phyloP scores from a whole-genome alignment of 2,113 vertebrate genomes.

The Callocephalon fimbriatum region DNA sequence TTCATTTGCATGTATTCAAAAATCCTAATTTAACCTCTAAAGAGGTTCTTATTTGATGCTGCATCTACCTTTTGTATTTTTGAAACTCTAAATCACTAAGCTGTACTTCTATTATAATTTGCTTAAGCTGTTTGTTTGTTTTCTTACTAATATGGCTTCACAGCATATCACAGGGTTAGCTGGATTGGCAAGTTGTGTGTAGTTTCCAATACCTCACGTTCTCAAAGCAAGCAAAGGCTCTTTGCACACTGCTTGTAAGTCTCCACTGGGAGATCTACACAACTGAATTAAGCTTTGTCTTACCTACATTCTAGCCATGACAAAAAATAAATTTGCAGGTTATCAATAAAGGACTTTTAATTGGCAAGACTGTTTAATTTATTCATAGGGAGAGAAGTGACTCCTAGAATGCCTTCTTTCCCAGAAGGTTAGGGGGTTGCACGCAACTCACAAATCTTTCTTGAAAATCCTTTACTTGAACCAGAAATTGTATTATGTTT shows the following conservation, averaged over 20 bases:
- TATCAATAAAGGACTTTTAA: conserved; percentile 60
- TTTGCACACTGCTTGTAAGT: not conserved
- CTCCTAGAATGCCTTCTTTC: conserved; percentile 35
- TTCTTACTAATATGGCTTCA: not conserved
- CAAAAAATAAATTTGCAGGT: conserved; percentile 50
- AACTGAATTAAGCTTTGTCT: not conserved
- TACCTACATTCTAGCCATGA: not conserved
- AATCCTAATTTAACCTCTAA: not conserved
- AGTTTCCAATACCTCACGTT: not conserved
- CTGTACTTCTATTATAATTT: not conserved
- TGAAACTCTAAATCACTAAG: not conserved
- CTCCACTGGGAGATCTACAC: not conserved
- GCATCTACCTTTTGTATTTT: not conserved
- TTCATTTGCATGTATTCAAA: not conserved
- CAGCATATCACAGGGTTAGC: not conserved
- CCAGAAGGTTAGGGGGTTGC: conserved; percentile 46
- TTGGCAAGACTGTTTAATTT: conserved; percentile 44
- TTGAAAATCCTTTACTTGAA: conserved; percentile 59
- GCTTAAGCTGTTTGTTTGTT: not conserved
- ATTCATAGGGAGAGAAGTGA: conserved; percentile 51
- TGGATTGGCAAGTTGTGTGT: not conserved
- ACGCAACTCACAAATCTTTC: conserved; percentile 68
- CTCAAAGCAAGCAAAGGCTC: not conserved
- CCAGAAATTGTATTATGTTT: conserved; percentile 62
- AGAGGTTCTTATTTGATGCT: not conserved